Evolutionary conservation across 2,113 vertebrate genomes (phyloP).

Genomic region (Heterochromis multidens): DNA sequence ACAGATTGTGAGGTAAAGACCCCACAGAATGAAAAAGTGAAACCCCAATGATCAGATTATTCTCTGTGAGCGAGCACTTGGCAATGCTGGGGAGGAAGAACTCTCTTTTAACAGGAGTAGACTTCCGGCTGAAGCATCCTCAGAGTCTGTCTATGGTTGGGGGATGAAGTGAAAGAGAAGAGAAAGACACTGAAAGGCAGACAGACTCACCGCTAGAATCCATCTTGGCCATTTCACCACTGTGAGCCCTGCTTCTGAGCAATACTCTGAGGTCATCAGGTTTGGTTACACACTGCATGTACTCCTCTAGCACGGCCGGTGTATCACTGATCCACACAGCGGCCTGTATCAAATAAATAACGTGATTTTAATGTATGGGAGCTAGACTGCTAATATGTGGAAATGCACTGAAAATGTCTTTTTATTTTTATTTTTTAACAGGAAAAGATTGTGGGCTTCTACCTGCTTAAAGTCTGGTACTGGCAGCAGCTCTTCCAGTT

Average conservation of each 20-base stretch:
- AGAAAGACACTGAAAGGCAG: background rate
- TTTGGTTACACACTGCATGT: slow-evolving; percentile 42
- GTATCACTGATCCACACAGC: slow-evolving; percentile 55
- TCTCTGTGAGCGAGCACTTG: background rate
- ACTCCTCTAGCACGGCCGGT: slow-evolving; percentile 49
- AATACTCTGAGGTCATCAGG: slow-evolving; percentile 48
- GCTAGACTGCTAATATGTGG: background rate
- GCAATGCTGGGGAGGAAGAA: background rate
- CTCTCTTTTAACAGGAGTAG: background rate
- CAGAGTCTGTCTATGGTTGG: background rate
- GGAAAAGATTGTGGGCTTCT: background rate
- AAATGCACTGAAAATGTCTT: background rate
- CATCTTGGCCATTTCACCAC: slow-evolving; percentile 5
- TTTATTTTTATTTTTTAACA: background rate
- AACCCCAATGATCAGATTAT: background rate
- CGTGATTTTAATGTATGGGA: background rate
- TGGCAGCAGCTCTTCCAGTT: slow-evolving; percentile 69
- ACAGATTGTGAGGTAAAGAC: background rate
- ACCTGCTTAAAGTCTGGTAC: slow-evolving; percentile 72
- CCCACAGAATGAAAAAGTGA: background rate
- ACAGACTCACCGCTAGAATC: slow-evolving; percentile 41
- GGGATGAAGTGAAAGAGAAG: background rate
- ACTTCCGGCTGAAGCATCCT: background rate
- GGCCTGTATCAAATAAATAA: slow-evolving; percentile 34
- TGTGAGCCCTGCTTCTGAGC: slow-evolving; percentile 30